Conservation (phyloP, 1,140 invertebrate genomes). For the Sinella curviseta region DNA sequence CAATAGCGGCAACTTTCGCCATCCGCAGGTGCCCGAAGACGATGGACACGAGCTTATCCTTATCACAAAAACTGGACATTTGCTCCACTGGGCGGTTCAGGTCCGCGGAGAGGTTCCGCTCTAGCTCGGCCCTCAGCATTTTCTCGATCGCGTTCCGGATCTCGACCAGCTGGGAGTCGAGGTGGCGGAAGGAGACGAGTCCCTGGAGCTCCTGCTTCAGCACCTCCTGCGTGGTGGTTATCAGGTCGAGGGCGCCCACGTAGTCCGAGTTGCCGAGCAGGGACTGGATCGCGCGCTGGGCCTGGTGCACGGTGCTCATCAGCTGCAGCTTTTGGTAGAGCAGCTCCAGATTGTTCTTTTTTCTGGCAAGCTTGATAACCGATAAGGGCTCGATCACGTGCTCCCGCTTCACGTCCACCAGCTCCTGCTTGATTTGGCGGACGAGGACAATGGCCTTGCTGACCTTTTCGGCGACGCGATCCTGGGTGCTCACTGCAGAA, state of each 20-base stretch:
- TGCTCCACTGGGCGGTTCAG: constrained; percentile 79
- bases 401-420: constrained; percentile 71
- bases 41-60: constrained; percentile 54
- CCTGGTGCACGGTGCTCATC: constrained; percentile 94
- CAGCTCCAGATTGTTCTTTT: constrained; percentile 57
- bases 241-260: constrained; percentile 94
- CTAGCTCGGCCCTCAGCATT: constrained; percentile 94
- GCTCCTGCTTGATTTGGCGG: constrained; percentile 52
- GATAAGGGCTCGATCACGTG: constrained; percentile 78
- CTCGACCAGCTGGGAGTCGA: constrained; percentile 93
- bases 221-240: constrained; percentile 94
- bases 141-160: constrained; percentile 94
- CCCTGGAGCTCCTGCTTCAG: constrained; percentile 56
- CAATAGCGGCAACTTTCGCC: constrained; percentile 50
- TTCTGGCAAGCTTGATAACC: constrained; percentile 63
- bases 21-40: constrained; percentile 54
- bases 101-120: constrained; percentile 85
- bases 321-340: constrained; percentile 72
- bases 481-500: constrained; percentile 94
- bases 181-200: constrained; percentile 65
- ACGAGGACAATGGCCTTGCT: constrained; percentile 39
- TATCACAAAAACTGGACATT: constrained; percentile 60
- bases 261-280: constrained; percentile 94
- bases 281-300: constrained; percentile 93
- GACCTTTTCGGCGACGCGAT: constrained; percentile 58